Conservation (phyloP, 2,888 invertebrate genomes). For the Dolichomitus sp. region DNA sequence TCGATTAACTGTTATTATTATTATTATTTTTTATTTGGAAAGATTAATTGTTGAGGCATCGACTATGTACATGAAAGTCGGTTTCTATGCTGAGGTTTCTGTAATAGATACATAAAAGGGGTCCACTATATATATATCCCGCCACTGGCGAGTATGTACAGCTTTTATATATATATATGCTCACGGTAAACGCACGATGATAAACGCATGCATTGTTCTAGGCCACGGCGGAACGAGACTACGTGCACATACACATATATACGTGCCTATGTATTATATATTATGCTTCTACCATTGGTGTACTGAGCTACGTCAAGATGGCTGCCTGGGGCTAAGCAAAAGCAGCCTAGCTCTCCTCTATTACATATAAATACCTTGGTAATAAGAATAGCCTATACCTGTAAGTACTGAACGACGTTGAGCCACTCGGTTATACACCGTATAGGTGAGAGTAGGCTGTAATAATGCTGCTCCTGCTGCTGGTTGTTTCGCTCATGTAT, state of each 20-base stretch:
- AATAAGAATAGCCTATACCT: conserved; percentile 76
- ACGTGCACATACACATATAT: conserved; percentile 7
- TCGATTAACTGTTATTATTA: conserved; percentile 22
- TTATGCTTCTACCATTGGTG: conserved; percentile 68
- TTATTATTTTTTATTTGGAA: neutral
- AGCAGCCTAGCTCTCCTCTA: conserved; percentile 70
- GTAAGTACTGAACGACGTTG: conserved; percentile 69
- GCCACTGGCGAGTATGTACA: conserved; percentile 24
- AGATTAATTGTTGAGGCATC: neutral
- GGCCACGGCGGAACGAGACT: conserved; percentile 49
- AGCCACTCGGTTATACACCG: conserved; percentile 38
- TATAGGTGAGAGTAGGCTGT: conserved; percentile 55
- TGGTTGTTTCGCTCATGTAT: conserved; percentile 61
- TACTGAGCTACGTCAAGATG: conserved; percentile 62
- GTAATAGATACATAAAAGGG: conserved; percentile 54
- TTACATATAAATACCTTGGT: conserved; percentile 78
- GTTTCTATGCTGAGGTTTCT: conserved; percentile 25
- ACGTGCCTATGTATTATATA: conserved; percentile 32
- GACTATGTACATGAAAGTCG: neutral
- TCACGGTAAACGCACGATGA: conserved; percentile 69
- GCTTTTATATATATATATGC: conserved; percentile 11
- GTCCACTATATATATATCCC: conserved; percentile 6
- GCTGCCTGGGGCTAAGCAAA: conserved; percentile 57
- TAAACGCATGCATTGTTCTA: conserved; percentile 75
- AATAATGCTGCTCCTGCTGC: conserved; percentile 58